phyloP scores from a whole-genome alignment of 2,797 vertebrate genomes.

The Hydrolagus colliei region DNA sequence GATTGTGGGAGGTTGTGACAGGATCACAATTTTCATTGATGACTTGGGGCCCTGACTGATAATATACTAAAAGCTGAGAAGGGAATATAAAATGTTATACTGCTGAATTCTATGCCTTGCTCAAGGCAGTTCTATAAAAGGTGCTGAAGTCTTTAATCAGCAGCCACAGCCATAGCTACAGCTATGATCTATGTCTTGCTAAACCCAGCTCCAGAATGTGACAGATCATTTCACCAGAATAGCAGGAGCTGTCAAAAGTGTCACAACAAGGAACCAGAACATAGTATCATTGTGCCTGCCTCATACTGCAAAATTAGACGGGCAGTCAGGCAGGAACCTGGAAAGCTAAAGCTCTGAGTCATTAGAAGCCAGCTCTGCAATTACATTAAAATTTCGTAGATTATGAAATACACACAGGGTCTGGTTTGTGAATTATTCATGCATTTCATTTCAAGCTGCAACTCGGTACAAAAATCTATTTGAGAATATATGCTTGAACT shows the following conservation, averaged over 20 bases:
- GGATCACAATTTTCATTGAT: too few relatives aligned
- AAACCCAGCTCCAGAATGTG: neutral
- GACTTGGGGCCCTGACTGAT: too few relatives aligned
- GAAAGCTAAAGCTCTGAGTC: neutral
- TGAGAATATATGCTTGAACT: too few relatives aligned
- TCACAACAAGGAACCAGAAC: neutral
- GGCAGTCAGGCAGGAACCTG: neutral
- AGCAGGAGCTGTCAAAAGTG: neutral
- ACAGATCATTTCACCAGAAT: neutral
- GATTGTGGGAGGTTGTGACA: too few relatives aligned
- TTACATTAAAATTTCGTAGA: neutral
- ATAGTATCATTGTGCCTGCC: neutral
- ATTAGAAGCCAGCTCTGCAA: neutral
- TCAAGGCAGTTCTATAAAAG: neutral
- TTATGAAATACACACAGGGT: neutral
- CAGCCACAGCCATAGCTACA: neutral
- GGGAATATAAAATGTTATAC: too few relatives aligned
- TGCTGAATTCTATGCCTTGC: too few relatives aligned
- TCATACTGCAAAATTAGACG: neutral
- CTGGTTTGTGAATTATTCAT: neutral
- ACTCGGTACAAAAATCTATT: neutral
- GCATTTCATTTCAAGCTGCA: neutral
- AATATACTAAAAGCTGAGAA: too few relatives aligned
- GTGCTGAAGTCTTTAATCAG: neutral
- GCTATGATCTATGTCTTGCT: neutral